Conservation (phyloP, 2,888 invertebrate genomes). For the Lasioglossum vierecki region DNA sequence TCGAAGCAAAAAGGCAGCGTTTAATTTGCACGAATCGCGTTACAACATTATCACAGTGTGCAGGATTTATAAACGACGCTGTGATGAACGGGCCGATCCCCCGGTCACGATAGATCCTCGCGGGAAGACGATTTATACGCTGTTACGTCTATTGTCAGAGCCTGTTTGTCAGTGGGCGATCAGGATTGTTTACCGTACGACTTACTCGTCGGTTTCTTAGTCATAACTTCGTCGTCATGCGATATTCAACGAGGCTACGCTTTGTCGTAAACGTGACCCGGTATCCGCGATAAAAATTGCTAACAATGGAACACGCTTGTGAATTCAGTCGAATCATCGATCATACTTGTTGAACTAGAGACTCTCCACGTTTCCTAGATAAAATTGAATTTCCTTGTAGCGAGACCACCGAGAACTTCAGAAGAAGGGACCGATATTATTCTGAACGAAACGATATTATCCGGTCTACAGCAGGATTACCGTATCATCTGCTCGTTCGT, state of each 20-base stretch:
- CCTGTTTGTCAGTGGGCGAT: slow-evolving; percentile 71
- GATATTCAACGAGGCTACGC: slow-evolving; percentile 49
- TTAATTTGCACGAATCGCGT: not conserved
- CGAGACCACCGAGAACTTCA: not conserved
- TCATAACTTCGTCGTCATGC: slow-evolving; percentile 74
- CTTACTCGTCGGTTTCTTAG: slow-evolving; percentile 61
- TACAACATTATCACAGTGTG: not conserved
- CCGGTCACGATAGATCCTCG: slow-evolving; percentile 53
- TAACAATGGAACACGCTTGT: slow-evolving; percentile 47
- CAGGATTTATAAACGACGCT: not conserved
- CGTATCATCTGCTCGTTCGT: slow-evolving; percentile 44
- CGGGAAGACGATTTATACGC: slow-evolving; percentile 66
- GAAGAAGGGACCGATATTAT: not conserved
- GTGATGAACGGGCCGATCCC: slow-evolving; percentile 51
- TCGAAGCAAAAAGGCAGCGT: not conserved
- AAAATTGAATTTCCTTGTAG: not conserved
- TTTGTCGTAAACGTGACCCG: slow-evolving; percentile 26
- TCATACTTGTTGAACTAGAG: slow-evolving; percentile 14
- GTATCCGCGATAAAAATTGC: slow-evolving; percentile 40
- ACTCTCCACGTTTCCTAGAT: slow-evolving; percentile 10
- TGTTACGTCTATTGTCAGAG: slow-evolving; percentile 69
- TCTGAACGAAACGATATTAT: slow-evolving; percentile 28
- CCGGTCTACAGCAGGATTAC: not conserved
- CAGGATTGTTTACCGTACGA: slow-evolving; percentile 68
- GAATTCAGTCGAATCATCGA: slow-evolving; percentile 33